Percentiles rank a stretch among this genome's conserved stretches.
Evolutionary conservation across 2,797 vertebrate species (phyloP).

Genomic region (Periparus ater): DNA sequence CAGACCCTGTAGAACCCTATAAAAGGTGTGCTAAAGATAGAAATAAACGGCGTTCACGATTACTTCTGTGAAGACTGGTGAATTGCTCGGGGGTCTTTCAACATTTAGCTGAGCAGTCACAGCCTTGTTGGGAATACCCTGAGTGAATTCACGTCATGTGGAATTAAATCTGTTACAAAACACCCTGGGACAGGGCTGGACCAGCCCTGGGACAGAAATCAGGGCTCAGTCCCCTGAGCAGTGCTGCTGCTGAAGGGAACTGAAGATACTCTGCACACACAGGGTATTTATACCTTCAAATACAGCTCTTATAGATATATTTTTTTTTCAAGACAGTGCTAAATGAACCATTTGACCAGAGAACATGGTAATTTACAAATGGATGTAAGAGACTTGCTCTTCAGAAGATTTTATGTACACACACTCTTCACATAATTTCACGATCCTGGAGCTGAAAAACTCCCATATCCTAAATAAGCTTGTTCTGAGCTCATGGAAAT

Average conservation of each 20-base stretch:
- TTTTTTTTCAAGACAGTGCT: background rate
- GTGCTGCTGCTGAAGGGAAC: background rate
- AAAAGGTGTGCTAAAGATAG: too few species aligned
- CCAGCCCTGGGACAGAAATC: background rate
- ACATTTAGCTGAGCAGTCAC: background rate
- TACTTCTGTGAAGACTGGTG: too few species aligned
- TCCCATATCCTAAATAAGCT: background rate
- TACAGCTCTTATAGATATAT: background rate
- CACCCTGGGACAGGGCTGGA: background rate
- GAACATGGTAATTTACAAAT: background rate
- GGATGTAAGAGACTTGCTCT: background rate
- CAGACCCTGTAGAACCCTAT: too few species aligned
- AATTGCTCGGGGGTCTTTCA: too few species aligned
- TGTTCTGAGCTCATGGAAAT: background rate
- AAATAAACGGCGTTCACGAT: too few species aligned
- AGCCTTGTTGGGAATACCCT: background rate
- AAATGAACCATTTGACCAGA: background rate
- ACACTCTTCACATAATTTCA: background rate
- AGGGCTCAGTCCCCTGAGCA: background rate
- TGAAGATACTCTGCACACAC: background rate
- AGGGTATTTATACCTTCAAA: background rate
- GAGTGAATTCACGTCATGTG: background rate
- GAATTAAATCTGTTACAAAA: background rate
- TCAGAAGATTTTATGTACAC: background rate
- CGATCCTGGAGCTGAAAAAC: background rate